Evolutionary conservation across 2,113 vertebrate genomes (phyloP).

Genomic region (Tenrec ecaudatus): DNA sequence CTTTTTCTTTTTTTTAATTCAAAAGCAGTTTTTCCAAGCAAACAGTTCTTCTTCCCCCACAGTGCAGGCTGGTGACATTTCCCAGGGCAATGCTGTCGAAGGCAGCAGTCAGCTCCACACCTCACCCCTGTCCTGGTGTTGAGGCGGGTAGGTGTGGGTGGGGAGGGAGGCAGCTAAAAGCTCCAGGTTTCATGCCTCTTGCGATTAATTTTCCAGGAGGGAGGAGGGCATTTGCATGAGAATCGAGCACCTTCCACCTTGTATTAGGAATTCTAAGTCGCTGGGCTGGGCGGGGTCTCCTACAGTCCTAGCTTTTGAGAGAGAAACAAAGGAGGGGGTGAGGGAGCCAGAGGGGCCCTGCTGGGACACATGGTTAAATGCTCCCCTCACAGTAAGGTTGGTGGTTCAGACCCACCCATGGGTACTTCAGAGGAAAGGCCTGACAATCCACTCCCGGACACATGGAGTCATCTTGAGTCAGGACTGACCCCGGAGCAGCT

Average conservation of each 20-base stretch:
- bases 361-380: neutral
- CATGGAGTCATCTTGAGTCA: neutral
- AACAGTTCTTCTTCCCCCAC: constrained; percentile 18
- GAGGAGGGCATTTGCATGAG: neutral
- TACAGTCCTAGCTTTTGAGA: neutral
- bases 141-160: neutral
- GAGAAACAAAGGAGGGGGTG: neutral
- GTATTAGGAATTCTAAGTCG: neutral
- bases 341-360: neutral
- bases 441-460: neutral
- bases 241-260: neutral
- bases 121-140: neutral
- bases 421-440: neutral
- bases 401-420: neutral
- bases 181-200: neutral
- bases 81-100: neutral
- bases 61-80: neutral
- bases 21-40: constrained; percentile 54
- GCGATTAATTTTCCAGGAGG: neutral
- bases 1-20: constrained; percentile 20
- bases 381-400: neutral
- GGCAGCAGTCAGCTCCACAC: neutral
- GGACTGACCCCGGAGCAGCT: neutral
- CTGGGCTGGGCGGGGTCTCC: neutral
- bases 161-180: neutral